phyloP scores from a whole-genome alignment of 2,888 invertebrate species.

The Podabrus alpinus region DNA sequence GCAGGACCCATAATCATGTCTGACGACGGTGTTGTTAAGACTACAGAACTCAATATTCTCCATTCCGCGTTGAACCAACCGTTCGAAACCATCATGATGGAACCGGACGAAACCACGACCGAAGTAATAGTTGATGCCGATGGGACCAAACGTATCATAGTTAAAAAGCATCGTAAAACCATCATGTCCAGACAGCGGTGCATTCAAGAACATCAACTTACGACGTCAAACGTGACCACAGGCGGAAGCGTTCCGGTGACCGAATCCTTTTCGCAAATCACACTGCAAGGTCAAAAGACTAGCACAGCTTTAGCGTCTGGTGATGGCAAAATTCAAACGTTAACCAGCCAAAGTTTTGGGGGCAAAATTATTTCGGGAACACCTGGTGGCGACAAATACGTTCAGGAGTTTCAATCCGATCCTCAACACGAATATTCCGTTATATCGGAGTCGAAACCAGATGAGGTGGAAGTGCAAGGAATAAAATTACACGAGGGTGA shows the following conservation, averaged over 20 bases:
- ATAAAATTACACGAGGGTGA: conserved; percentile 55
- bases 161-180: conserved; percentile 73
- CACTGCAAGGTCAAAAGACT: conserved; percentile 68
- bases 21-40: conserved; percentile 56
- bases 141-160: conserved; percentile 79
- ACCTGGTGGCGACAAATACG: conserved; percentile 66
- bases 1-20: conserved; percentile 54
- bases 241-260: conserved; percentile 62
- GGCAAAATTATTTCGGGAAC: conserved; percentile 66
- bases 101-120: conserved; percentile 82
- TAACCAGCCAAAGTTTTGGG: conserved; percentile 67
- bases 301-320: conserved; percentile 62
- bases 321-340: conserved; percentile 66
- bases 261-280: conserved; percentile 70
- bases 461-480: conserved; percentile 49
- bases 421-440: conserved; percentile 65
- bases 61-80: conserved; percentile 72
- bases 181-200: conserved; percentile 69
- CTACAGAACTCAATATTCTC: conserved; percentile 71
- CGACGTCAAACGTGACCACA: conserved; percentile 59
- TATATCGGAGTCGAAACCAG: conserved; percentile 60
- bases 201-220: conserved; percentile 65
- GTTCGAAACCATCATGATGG: conserved; percentile 80
- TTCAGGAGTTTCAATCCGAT: conserved; percentile 68
- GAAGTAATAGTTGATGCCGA: conserved; percentile 81